Percentiles rank a stretch among this genome's conserved stretches.
Evolutionary conservation across 2,113 vertebrate species (phyloP).

Genomic region (Crotalus horridus): DNA sequence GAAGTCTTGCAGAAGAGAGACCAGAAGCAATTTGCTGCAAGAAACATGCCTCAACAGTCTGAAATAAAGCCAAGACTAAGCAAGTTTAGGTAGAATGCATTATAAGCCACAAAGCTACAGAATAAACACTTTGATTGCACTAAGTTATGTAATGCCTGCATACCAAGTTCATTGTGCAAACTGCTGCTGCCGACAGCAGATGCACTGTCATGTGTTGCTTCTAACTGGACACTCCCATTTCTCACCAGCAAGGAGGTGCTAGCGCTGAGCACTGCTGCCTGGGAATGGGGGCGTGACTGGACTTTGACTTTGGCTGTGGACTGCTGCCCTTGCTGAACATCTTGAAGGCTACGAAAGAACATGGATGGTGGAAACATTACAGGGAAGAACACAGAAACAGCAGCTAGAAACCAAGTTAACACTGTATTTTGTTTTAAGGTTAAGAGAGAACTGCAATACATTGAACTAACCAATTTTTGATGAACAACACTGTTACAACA

Average conservation of each 20-base stretch:
- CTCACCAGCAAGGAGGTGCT: constrained; percentile 99
- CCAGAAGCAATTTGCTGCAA: constrained; percentile 19
- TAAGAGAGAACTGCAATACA: constrained; percentile 39
- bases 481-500: background rate
- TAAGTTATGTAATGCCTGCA: constrained; percentile 78
- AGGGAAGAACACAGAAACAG: constrained; percentile 68
- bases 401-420: constrained; percentile 65
- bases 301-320: constrained; percentile 87
- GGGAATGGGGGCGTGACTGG: constrained; percentile 90
- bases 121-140: constrained; percentile 64
- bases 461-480: constrained; percentile 24
- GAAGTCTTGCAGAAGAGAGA: background rate
- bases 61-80: constrained; percentile 50
- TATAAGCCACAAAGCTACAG: constrained; percentile 53
- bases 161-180: constrained; percentile 96
- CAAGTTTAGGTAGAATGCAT: constrained; percentile 21
- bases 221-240: constrained; percentile 96
- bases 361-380: constrained; percentile 71
- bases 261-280: constrained; percentile 92
- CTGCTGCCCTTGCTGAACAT: constrained; percentile 95
- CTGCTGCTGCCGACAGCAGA: constrained; percentile 90
- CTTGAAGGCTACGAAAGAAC: constrained; percentile 94
- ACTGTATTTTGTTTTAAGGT: constrained; percentile 6
- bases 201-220: constrained; percentile 92
- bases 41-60: constrained; percentile 8